phyloP scores from a whole-genome alignment of 2,113 vertebrate species.

The Microcebus tavaratra region DNA sequence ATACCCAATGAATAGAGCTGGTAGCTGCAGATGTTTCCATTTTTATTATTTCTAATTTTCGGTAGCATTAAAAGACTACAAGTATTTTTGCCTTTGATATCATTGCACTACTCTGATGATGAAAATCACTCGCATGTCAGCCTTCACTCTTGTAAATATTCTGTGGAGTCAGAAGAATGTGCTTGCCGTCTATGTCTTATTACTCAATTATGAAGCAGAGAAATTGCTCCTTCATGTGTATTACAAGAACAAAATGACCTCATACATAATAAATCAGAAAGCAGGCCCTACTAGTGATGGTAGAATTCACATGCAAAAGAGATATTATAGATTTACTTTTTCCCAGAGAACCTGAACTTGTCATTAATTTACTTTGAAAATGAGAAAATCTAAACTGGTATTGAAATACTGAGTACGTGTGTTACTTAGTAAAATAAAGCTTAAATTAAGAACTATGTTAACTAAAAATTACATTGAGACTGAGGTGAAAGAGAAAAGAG shows the following conservation, averaged over 20 bases:
- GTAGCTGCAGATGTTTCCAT: background rate
- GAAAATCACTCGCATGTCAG: constrained; percentile 6
- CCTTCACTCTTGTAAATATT: background rate
- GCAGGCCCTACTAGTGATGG: fast-evolving
- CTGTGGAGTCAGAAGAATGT: background rate
- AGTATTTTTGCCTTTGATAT: background rate
- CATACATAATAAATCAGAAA: constrained; percentile 1
- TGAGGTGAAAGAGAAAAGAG: background rate
- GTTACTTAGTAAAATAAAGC: background rate
- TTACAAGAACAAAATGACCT: background rate
- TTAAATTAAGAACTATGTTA: constrained; percentile 40
- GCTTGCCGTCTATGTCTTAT: background rate
- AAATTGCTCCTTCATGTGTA: background rate
- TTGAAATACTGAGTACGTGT: background rate
- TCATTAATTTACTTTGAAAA: constrained; percentile 32
- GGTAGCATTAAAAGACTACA: background rate
- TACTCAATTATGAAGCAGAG: constrained; percentile 37
- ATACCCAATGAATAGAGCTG: background rate
- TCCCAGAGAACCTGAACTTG: background rate
- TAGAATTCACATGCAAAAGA: constrained; percentile 19
- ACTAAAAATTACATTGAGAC: constrained; percentile 1
- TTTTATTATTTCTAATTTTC: constrained; percentile 47
- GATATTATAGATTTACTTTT: constrained; percentile 7
- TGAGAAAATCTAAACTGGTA: background rate
- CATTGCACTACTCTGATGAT: background rate